Evolutionary conservation across 2,797 vertebrate genomes (phyloP), one percentile per base, ranked within the genome.

Genomic region (Chrysocyon brachyurus): DNA sequence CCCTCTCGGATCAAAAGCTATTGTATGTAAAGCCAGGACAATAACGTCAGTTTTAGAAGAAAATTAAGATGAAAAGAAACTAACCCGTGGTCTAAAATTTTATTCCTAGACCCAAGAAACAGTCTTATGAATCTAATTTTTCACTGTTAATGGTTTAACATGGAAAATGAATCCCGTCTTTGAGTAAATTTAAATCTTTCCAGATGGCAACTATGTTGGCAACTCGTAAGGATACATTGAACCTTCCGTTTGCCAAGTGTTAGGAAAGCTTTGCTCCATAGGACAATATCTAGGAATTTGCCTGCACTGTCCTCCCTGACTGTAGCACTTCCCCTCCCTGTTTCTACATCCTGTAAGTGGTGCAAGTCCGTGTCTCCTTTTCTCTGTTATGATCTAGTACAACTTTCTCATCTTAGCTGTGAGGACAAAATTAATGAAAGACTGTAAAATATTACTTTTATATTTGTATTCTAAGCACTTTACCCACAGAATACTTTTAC

Each of bases 51-150:
- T 95, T 95, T 87, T 83, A 85, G 68, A 91, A 88, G 68, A 66
- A 91, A 96, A 87, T 31, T 61, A 92, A 94, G 26, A 49, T 72
- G 61, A 93, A 88, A 97, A 63, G 28, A 72, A 85, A 88, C 82
- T 77, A 56, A 82, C 9, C 64, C 8, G 31, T 54, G 15, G 16
- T 94, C n/a, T 95, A 88, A 83, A 87, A 59, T 91, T 91, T 86
- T 91, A 85, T 22, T 89, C 91, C 52, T 87, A 79, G 57, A 87
- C 4, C 91, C 56, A 90, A 83, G 64, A 90, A 78, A 54, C 2
- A 57, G 63, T 49, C 64, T 83, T 97, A 61, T 36, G 36, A 82
- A 85, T 97, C 79, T 87, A 82, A 79, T 40, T 86, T 89, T 94
- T 95, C 33, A 70, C 82, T 93, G 85, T 87, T 57, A 87, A 54